Base-by-base conservation (phyloP, 2,888 invertebrate genomes). In the Tinea trinotella region DNA sequence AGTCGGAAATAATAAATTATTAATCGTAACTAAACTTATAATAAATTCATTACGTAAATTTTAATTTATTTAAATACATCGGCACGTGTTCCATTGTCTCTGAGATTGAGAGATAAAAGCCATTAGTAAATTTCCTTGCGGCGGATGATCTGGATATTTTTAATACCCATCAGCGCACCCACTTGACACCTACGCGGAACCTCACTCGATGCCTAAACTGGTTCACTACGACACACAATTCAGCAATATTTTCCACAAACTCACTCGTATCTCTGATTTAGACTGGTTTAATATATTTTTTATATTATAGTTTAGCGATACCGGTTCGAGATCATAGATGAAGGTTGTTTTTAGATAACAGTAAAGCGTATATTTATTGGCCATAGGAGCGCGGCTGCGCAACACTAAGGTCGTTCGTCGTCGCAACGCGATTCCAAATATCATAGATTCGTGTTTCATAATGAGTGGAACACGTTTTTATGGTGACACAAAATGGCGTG, bases 391-490 rank as follows among this genome's bases (percentile, higher is more conserved):
- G 7, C 71, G 75, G 67, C 72, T 73, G 74, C 74, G 75, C 77
- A 74, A 76, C 71, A 17, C 49, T 70, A 63, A 74, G 73, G 73
- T 67, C 70, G 74, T 68, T 67, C 68, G 67, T 68, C 67, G 71
- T 62, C 62, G 63, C 64, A 65, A 65, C 65, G 67, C 74, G 68
- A 74, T 71, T 76, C 68, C 65, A 68, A 79, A 81, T 79, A 78
- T 81, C 79, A 78, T 78, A 78, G 78, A 72, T 80, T 78, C 79
- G 76, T 75, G 74, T 83, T 83, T 81, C 82, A 81, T 83, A 83
- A 83, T 79, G 80, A 80, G 76, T 73, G 63, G 68, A 80, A 83
- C 82, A 71, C 68, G 80, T 82, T 82, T 75, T 74, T 67, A 74
- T 73, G 66, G 76, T 15, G 24, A 24, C 50, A 50, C n/a, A 24